Evolutionary conservation across 2,888 invertebrate species (phyloP), one percentile per base, ranked within the genome.

Genomic region (Melikaiella ostensackeni): DNA sequence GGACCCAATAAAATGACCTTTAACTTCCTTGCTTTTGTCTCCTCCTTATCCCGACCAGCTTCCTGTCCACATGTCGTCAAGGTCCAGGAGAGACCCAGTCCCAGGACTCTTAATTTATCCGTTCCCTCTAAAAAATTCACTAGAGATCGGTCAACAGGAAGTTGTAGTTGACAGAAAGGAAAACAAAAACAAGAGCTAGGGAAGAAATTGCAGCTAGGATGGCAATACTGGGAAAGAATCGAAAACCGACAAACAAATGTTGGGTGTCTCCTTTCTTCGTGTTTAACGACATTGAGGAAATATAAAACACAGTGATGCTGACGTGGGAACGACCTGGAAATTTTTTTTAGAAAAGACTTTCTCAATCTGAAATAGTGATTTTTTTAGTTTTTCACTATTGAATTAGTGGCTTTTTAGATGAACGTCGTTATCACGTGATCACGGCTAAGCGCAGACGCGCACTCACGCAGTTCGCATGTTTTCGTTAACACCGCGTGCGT

Each of bases 51-150:
- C 46, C 11, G 19, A 19, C 46, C 19, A 42, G 46, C 42, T 50
- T 70, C 50, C 70, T 50, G 70, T 70, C 70, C 70, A 70, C 70
- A 70, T 70, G 70, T 70, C 70, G 27, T 50, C 70, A 70, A 70
- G 70, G 46, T 19, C 30, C 30, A 21, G 55, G 21, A 55, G n/a
- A n/a, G 50, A n/a, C 46, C 55, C 21, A 21, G 24, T 9, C 27
- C 0, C 42, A 42, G 6, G 6, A 27, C 27, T 21, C 16, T 16
- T 5, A 16, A 59, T 63, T 35, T 63, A 35, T 35, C n/a, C 11
- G 35, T 35, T 63, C 35, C 35, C 16, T 46, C 7, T 50, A 50
- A 70, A 70, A 46, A 70, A 66, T 27, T 13, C 30, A n/a, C 50
- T 27, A 4, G 24, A 27, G 24, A 66, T 46, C 46, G 66, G 46